Evolutionary conservation across 2,888 invertebrate species (phyloP).

Genomic region (Hylaea fasciaria): DNA sequence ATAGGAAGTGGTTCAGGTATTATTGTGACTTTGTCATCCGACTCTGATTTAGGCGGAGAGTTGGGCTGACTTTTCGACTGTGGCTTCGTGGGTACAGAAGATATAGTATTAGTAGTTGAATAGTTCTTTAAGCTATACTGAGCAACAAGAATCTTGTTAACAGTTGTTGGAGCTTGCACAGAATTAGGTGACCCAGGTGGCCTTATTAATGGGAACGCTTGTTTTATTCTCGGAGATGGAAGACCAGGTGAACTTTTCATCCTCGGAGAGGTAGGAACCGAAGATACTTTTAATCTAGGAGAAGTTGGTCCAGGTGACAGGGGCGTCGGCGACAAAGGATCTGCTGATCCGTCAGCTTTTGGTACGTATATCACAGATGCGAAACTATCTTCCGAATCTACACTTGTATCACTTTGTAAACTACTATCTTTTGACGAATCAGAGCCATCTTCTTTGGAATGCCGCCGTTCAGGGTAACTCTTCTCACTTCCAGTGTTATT

Average conservation of each 20-base stretch:
- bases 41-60: conserved; percentile 78
- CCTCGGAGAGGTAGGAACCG: conserved; percentile 91
- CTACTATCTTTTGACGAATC: conserved; percentile 95
- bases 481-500: conserved; percentile 77
- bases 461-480: conserved; percentile 86
- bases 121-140: conserved; percentile 84
- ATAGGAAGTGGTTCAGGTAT: conserved; percentile 62
- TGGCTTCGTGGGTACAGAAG: conserved; percentile 63
- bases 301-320: conserved; percentile 87
- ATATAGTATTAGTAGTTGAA: conserved; percentile 65
- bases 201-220: conserved; percentile 86
- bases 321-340: conserved; percentile 85
- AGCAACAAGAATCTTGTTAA: conserved; percentile 84
- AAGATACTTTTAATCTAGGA: conserved; percentile 86
- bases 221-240: conserved; percentile 87
- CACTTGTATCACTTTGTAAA: conserved; percentile 96
- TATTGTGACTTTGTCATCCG: conserved; percentile 63
- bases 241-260: conserved; percentile 89
- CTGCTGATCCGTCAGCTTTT: conserved; percentile 88
- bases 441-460: conserved; percentile 94
- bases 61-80: conserved; percentile 80
- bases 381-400: conserved; percentile 97
- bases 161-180: conserved; percentile 77
- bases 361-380: conserved; percentile 97
- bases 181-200: conserved; percentile 86